phyloP scores from a whole-genome alignment of 2,113 vertebrate genomes.

The Varanus salvator region DNA sequence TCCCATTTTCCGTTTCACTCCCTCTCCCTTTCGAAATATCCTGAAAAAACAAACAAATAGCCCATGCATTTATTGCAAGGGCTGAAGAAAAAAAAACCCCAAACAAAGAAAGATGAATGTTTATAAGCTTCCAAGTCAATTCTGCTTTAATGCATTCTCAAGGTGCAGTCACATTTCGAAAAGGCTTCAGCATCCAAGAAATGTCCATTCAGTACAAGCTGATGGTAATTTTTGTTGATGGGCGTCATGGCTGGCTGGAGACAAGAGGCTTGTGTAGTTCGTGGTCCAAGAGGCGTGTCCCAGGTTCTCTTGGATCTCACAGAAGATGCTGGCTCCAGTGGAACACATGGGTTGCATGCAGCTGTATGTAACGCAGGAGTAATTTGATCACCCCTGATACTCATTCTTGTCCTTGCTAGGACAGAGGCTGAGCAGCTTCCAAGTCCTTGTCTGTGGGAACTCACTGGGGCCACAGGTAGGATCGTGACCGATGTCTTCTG shows the following conservation, averaged over 20 bases:
- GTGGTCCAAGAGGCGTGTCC: neutral
- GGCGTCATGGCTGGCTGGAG: neutral
- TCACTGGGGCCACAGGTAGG: neutral
- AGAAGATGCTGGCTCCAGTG: neutral
- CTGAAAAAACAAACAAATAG: rapidly evolving
- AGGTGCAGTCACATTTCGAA: neutral
- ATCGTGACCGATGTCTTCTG: too few relatives aligned
- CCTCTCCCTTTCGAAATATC: rapidly evolving
- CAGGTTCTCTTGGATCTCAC: neutral
- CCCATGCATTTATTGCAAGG: rapidly evolving
- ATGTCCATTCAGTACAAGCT: neutral
- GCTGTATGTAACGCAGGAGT: neutral
- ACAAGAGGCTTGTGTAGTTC: neutral
- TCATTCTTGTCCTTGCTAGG: neutral
- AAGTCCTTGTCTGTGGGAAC: neutral
- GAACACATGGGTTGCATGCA: neutral
- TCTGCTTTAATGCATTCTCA: neutral
- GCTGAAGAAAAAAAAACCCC: rapidly evolving
- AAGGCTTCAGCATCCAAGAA: neutral
- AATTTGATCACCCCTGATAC: neutral
- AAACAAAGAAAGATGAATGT: rapidly evolving
- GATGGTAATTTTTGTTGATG: neutral
- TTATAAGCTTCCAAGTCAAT: neutral
- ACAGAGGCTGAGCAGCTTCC: neutral
- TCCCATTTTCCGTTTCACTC: neutral